These are phyloP conservation scores for Chydorus sphaericus DNA, from an alignment of 2,888 invertebrate genomes.

Conservation along the genomic window DNA sequence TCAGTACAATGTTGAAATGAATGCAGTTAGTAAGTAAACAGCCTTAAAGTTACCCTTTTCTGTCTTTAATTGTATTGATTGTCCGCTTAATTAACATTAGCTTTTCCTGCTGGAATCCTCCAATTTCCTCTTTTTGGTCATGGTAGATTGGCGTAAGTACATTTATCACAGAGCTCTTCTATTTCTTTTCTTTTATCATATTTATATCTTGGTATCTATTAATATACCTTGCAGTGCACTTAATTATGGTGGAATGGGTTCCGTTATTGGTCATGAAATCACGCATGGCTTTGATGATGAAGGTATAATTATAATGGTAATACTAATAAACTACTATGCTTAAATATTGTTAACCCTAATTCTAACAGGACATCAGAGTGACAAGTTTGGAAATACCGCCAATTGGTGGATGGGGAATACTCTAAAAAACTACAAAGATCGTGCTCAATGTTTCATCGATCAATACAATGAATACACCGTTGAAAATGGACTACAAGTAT, in stretches of 20 bases:
- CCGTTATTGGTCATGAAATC: constrained; percentile 83
- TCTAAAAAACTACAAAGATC: constrained; percentile 33
- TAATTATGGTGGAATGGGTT: constrained; percentile 84
- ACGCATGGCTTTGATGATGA: constrained; percentile 44
- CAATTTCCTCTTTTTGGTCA: constrained; percentile 84
- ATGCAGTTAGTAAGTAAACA: constrained; percentile 37
- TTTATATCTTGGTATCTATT: too few relatives aligned
- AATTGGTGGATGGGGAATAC: constrained; percentile 39
- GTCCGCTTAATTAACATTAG: constrained; percentile 21
- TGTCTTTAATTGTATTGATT: neutral
- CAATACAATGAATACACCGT: constrained; percentile 35
- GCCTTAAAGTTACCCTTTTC: neutral
- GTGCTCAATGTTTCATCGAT: constrained; percentile 36
- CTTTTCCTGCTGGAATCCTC: constrained; percentile 79
- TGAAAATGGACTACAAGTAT: too few relatives aligned
- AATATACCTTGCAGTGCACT: too few relatives aligned
- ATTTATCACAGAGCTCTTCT: neutral
- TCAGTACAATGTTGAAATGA: constrained; percentile 38
- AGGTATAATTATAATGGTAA: constrained; percentile 19
- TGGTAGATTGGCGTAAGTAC: constrained; percentile 63
- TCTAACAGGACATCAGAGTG: constrained; percentile 32
- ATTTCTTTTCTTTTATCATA: constrained; percentile 14
- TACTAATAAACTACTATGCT: too few relatives aligned
- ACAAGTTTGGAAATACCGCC: constrained; percentile 36
- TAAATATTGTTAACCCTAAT: too few relatives aligned